Base-by-base conservation (phyloP, 2,888 invertebrate species). In the Philonicus albiceps region DNA sequence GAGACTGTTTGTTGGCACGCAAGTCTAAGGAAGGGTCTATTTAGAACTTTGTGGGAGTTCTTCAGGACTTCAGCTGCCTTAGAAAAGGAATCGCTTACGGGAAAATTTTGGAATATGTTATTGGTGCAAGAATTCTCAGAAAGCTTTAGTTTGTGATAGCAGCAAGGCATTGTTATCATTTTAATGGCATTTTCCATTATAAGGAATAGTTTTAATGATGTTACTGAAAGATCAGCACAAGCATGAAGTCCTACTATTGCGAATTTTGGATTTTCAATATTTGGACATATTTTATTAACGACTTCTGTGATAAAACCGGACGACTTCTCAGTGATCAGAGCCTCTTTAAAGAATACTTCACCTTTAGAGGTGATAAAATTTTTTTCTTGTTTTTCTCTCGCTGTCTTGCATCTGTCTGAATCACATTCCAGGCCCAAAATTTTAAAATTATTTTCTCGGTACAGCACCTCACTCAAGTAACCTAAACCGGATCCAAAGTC, bases 401-500 rank as follows among this genome's bases (percentile, higher is more conserved):
- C 95, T 22, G 93, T 92, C 72, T 93, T 90, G 40, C 95, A 93
- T 86, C 94, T 93, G 22, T 91, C 91, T 53, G 91, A 89, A 87
- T 94, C 94, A 64, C 94, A 94, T 92, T 96, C 96, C 83, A 96
- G 90, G 6, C 96, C 96, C 8, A 96, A 90, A 13, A 96, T 94
- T 89, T 93, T 93, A 72, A 89, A 90, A 88, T 93, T 94, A 6
- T 93, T 91, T 22, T 93, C 92, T 89, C 94, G 92, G 89, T 93
- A 92, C 31, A 96, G 90, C n/a, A 94, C 90, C 90, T 96, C 95
- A 88, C 95, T 95, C 76, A 96, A 92, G 90, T 96, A 96, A 0
- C 96, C 96, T 93, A 96, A 92, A 6, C 96, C 96, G 19, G 95
- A 94, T 16, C 96, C 96, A 89, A 96, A 93, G 91, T 96, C 96